Percentiles rank a stretch among this genome's conserved stretches.
Evolutionary conservation across 2,113 vertebrate genomes (phyloP).

Genomic region (Albula glossodonta): DNA sequence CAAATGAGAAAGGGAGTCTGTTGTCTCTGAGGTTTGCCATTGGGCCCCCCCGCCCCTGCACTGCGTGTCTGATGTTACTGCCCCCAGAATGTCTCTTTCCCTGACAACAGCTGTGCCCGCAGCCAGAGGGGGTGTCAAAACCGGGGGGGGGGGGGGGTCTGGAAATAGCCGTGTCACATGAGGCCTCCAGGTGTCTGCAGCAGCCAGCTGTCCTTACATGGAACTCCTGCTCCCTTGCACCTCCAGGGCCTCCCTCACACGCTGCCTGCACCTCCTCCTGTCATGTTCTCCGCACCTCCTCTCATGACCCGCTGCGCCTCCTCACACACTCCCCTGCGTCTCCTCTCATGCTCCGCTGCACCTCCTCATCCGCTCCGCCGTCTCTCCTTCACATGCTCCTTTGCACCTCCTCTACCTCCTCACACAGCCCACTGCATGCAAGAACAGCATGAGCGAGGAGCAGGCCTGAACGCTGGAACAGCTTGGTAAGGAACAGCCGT

Average conservation of each 20-base stretch:
- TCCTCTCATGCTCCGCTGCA: not conserved
- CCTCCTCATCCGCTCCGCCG: not conserved
- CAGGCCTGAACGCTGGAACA: too few relatives aligned
- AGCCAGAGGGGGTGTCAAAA: not conserved
- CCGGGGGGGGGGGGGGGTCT: not conserved
- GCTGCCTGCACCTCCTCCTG: not conserved
- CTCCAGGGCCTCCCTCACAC: not conserved
- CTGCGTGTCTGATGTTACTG: not conserved
- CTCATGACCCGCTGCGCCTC: too few relatives aligned
- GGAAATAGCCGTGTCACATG: slow-evolving; percentile 31
- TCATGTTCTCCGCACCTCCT: not conserved
- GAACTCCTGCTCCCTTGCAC: not conserved
- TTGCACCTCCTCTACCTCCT: not conserved
- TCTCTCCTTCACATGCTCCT: not conserved
- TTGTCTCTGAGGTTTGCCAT: too few relatives aligned
- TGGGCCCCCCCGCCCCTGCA: not conserved
- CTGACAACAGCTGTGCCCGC: slow-evolving; percentile 19
- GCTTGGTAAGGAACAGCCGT: too few relatives aligned
- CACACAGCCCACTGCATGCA: too few relatives aligned
- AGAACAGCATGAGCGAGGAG: too few relatives aligned
- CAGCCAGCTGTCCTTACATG: slow-evolving; percentile 15
- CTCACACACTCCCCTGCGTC: not conserved
- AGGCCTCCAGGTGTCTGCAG: not conserved
- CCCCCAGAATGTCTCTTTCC: not conserved
- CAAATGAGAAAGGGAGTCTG: not conserved